Conservation (phyloP, 2,113 vertebrate genomes). For the Varanus komodoensis region DNA sequence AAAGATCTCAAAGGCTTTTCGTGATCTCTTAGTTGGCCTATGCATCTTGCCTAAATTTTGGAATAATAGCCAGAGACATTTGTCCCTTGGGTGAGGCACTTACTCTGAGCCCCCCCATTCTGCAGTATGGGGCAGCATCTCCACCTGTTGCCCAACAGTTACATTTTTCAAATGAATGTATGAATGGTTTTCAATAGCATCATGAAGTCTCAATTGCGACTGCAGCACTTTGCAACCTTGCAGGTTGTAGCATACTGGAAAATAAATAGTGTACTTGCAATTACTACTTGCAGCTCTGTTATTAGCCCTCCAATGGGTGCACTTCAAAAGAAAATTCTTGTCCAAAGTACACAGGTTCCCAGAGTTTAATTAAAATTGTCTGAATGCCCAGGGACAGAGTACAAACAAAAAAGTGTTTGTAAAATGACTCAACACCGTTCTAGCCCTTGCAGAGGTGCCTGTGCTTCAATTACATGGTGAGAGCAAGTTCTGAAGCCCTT, state of each 20-base stretch:
- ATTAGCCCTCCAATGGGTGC: constrained; percentile 55
- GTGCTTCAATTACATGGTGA: constrained; percentile 1
- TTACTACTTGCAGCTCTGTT: constrained; percentile 27
- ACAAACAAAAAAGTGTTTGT: constrained; percentile 2
- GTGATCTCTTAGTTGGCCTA: too few relatives aligned
- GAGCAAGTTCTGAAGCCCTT: background rate
- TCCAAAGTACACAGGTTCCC: constrained; percentile 51
- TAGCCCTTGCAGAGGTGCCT: constrained; percentile 18
- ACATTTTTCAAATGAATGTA: background rate
- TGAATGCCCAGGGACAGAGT: constrained; percentile 37
- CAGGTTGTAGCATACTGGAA: background rate
- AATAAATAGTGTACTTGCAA: constrained; percentile 30
- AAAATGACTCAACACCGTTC: constrained; percentile 49
- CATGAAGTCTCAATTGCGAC: too few relatives aligned
- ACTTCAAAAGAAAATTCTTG: constrained; percentile 54
- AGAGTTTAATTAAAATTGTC: constrained; percentile 69
- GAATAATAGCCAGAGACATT: background rate
- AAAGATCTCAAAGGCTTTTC: too few relatives aligned
- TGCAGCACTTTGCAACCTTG: too few relatives aligned
- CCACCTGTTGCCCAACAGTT: background rate
- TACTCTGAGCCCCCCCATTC: background rate
- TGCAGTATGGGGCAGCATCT: background rate
- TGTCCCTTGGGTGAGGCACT: background rate
- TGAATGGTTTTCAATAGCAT: background rate
- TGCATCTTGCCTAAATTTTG: too few relatives aligned